These are phyloP conservation scores for Sacculina carcini DNA, from an alignment of 2,888 invertebrate species.

Conservation along the genomic window DNA sequence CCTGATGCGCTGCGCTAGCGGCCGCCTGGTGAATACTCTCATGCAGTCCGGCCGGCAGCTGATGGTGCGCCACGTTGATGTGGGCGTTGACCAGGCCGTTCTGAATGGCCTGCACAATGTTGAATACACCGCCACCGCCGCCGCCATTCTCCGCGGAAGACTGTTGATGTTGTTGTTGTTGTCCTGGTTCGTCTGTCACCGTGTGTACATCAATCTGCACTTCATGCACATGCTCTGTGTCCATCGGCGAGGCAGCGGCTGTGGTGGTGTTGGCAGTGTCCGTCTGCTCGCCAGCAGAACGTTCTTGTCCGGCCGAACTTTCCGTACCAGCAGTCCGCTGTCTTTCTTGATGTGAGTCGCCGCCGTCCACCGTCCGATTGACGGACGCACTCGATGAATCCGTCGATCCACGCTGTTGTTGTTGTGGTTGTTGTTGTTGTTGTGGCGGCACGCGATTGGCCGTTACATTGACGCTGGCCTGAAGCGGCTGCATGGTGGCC, in stretches of 20 bases:
- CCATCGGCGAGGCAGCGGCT: no score
- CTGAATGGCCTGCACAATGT: background rate
- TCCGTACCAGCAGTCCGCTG: no score
- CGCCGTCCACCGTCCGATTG: no score
- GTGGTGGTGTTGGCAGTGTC: no score
- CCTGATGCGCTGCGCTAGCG: slow-evolving; percentile 32
- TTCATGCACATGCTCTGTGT: background rate
- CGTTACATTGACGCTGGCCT: slow-evolving; percentile 17
- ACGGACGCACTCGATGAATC: no score
- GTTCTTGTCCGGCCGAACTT: no score
- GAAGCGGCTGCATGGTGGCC: slow-evolving; percentile 31
- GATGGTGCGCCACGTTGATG: background rate
- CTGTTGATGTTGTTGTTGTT: background rate
- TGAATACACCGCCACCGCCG: slow-evolving; percentile 25
- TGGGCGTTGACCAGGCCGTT: background rate
- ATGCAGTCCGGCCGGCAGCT: slow-evolving; percentile 5
- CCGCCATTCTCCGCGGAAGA: slow-evolving; percentile 12
- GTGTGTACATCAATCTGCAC: background rate
- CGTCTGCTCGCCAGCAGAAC: no score
- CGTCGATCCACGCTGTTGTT: no score
- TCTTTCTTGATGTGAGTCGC: no score
- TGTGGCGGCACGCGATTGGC: no score
- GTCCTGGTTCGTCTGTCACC: no score
- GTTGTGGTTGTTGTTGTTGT: no score
- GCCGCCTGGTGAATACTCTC: slow-evolving; percentile 22